Evolutionary conservation across 2,888 invertebrate species (phyloP), one percentile per base, ranked within the genome.

Genomic region (Drosophila nr. perissopoda): DNA sequence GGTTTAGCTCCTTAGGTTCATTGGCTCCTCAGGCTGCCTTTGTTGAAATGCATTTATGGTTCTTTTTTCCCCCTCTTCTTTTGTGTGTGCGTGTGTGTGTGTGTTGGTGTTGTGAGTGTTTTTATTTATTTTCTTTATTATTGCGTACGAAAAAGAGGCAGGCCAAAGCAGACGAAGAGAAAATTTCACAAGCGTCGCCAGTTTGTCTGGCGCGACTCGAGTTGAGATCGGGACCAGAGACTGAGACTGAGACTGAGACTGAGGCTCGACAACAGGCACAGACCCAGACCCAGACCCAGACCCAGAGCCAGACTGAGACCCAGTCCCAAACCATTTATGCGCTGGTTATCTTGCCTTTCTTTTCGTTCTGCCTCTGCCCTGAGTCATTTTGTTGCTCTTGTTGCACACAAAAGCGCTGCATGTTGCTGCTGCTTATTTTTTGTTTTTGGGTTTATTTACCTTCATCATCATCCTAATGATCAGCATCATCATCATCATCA

Each of bases 161-260:
- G 75, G 59, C 77, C 63, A 71, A 66, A 70, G 78, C 71, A 72
- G 78, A 70, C 79, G 69, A 70, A 58, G 66, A 80, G 82, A 81
- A 88, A 91, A 89, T 91, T 91, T 91, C 91, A 88, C 91, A 91
- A 89, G 91, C 91, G 91, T 91, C 91, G 91, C 91, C 91, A 91
- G 89, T 80, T 79, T 91, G 91, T 91, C 91, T 91, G 91, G 91
- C 90, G 76, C 79, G 89, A 79, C 88, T 82, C 40, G 46, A 36
- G 46, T 46, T 46, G 46, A 25, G 46, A 48, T 57, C 29, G 72
- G 48, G 46, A 69, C 38, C 31, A n/a, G 73, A 34, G n/a, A 51
- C 67, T 29, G 27, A 1, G 54, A 53, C 25, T 25, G 34, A 4
- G 21, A 29, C 31, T 38, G 13, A 36, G 51, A 60, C 54, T 21